A percentile compares a stretch with the other conserved stretches of the same genome.
Evolutionary conservation across 2,113 vertebrate genomes (phyloP).

Genomic region (Calyptomena viridis): DNA sequence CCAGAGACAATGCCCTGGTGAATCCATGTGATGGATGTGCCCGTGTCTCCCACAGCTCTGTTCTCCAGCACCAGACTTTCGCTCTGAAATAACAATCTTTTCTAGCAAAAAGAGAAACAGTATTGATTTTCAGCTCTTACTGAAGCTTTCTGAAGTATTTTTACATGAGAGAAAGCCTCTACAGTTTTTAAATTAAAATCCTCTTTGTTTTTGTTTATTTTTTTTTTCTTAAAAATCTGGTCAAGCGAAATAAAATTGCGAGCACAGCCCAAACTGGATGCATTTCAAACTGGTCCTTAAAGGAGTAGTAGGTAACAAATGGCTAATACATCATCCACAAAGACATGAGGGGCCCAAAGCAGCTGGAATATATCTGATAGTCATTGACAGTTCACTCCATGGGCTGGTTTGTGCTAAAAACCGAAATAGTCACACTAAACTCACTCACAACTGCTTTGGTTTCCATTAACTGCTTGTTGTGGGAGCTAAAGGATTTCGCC

Average conservation of each 20-base stretch:
- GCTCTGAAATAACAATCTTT: neutral
- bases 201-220: too few relatives aligned
- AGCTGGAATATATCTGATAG: neutral
- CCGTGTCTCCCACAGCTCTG: neutral
- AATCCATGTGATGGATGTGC: neutral
- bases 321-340: neutral
- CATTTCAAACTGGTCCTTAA: neutral
- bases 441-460: neutral
- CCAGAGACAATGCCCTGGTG: conserved; percentile 8
- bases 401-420: neutral
- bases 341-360: neutral
- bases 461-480: neutral
- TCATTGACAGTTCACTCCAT: neutral
- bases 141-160: neutral
- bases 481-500: neutral
- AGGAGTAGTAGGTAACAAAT: neutral
- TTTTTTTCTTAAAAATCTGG: neutral
- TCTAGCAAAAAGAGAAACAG: neutral
- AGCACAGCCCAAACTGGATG: neutral
- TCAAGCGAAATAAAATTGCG: neutral
- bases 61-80: neutral
- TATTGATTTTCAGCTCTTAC: conserved; percentile 15
- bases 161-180: neutral
- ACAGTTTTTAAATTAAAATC: neutral
- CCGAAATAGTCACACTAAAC: neutral